phyloP scores from a whole-genome alignment of 2,888 invertebrate genomes.

The Tribolium freemani region DNA sequence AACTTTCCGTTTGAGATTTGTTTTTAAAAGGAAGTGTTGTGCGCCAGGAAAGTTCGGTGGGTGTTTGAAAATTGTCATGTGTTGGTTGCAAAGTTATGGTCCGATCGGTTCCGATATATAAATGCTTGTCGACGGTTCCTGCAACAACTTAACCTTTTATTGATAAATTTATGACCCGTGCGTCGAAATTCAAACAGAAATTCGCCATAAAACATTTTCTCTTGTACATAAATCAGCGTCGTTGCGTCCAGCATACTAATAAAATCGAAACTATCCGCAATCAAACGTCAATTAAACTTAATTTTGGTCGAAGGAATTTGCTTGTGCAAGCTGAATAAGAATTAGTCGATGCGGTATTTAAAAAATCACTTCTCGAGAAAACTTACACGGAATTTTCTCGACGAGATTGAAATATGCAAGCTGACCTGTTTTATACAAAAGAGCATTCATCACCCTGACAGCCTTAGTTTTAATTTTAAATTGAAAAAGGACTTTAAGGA shows the following conservation, averaged over 20 bases:
- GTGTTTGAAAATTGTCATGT: slow-evolving; percentile 24
- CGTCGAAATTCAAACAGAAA: slow-evolving; percentile 44
- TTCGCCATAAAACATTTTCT: slow-evolving; percentile 43
- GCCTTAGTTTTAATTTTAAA: slow-evolving; percentile 44
- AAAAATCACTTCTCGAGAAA: slow-evolving; percentile 29
- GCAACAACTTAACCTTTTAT: slow-evolving; percentile 46
- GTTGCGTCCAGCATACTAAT: slow-evolving; percentile 38
- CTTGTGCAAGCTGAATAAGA: slow-evolving; percentile 44
- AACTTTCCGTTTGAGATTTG: too few relatives aligned
- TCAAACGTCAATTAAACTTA: slow-evolving; percentile 47
- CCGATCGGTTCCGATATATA: slow-evolving; percentile 37
- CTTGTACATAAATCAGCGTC: slow-evolving; percentile 21
- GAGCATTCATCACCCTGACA: slow-evolving; percentile 45
- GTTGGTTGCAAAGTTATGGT: slow-evolving; percentile 34
- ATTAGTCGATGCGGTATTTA: slow-evolving; percentile 41
- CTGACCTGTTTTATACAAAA: slow-evolving; percentile 46
- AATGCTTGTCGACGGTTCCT: slow-evolving; percentile 38
- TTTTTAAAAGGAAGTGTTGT: neutral
- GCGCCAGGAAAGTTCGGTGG: slow-evolving; percentile 15
- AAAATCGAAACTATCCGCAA: slow-evolving; percentile 37
- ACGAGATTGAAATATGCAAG: slow-evolving; percentile 44
- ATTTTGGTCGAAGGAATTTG: slow-evolving; percentile 38
- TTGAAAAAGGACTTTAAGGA: slow-evolving; percentile 39
- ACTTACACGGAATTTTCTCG: slow-evolving; percentile 27
- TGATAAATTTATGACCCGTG: slow-evolving; percentile 48